Conservation (phyloP, 2,888 invertebrate genomes). For the Polydrusus pterygomalis region DNA sequence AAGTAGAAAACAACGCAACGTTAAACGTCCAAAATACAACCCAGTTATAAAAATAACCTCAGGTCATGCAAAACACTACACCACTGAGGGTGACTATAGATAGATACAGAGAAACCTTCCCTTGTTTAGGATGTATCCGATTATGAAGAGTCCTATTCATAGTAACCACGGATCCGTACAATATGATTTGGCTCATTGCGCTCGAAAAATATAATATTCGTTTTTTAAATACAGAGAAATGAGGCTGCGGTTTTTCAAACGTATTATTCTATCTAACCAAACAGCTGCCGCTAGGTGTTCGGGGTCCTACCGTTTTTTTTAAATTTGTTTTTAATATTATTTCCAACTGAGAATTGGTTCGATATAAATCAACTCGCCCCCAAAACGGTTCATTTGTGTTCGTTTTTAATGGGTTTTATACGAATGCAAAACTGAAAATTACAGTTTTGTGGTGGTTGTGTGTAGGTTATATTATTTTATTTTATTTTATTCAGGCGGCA, state of each 20-base stretch:
- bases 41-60: constrained; percentile 28
- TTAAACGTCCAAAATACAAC: background rate
- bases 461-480: background rate
- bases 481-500: background rate
- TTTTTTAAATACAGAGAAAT: constrained; percentile 67
- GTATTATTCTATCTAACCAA: constrained; percentile 52
- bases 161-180: constrained; percentile 69
- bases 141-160: constrained; percentile 69
- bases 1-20: background rate
- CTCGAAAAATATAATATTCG: constrained; percentile 69
- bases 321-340: constrained; percentile 60
- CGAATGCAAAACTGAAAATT: background rate
- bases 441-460: background rate
- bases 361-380: constrained; percentile 36
- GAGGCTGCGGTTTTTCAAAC: constrained; percentile 65
- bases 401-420: constrained; percentile 9
- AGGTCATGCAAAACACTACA: constrained; percentile 27
- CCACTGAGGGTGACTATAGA: constrained; percentile 24
- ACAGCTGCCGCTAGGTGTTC: constrained; percentile 44
- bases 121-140: constrained; percentile 66
- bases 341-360: constrained; percentile 15
- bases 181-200: constrained; percentile 72
- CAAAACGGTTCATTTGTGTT: background rate
- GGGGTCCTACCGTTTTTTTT: constrained; percentile 44
- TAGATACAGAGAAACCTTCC: constrained; percentile 39